Evolutionary conservation across 2,797 vertebrate species (phyloP).

Genomic region (Pseudomugil tenellus): DNA sequence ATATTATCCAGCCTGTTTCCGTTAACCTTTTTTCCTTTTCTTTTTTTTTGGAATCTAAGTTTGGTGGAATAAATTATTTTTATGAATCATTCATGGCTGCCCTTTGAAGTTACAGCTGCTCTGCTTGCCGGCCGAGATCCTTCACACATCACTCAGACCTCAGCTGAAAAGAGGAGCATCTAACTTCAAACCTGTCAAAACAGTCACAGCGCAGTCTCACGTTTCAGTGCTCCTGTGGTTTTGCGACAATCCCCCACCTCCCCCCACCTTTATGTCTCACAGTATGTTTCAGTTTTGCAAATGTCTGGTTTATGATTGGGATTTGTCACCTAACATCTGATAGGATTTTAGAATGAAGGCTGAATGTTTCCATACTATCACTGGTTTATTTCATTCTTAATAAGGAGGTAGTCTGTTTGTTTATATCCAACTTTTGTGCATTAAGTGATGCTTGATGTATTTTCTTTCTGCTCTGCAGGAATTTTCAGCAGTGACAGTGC

Average conservation of each 20-base stretch:
- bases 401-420: neutral
- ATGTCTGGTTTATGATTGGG: neutral
- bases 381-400: too few relatives aligned
- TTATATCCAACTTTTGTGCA: neutral
- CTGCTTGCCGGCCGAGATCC: conserved; percentile 1
- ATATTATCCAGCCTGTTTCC: neutral
- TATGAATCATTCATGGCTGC: conserved; percentile 20
- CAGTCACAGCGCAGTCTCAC: neutral
- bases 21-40: neutral
- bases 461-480: neutral
- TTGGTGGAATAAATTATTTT: neutral
- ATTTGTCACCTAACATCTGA: conserved; percentile 7
- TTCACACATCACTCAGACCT: conserved; percentile 8
- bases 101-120: conserved; percentile 25
- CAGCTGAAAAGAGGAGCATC: neutral
- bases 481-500: neutral
- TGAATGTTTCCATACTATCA: neutral
- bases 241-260: neutral
- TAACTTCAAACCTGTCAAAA: conserved; percentile 8
- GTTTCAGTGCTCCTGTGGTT: neutral
- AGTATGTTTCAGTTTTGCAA: conserved; percentile 1
- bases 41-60: too few relatives aligned
- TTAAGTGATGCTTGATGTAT: neutral
- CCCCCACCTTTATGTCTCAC: neutral
- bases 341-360: too few relatives aligned